A percentile compares a stretch with the other conserved stretches of the same genome.
phyloP scores from a whole-genome alignment of 1,140 invertebrate species.

The Meloidogyne floridensis region DNA sequence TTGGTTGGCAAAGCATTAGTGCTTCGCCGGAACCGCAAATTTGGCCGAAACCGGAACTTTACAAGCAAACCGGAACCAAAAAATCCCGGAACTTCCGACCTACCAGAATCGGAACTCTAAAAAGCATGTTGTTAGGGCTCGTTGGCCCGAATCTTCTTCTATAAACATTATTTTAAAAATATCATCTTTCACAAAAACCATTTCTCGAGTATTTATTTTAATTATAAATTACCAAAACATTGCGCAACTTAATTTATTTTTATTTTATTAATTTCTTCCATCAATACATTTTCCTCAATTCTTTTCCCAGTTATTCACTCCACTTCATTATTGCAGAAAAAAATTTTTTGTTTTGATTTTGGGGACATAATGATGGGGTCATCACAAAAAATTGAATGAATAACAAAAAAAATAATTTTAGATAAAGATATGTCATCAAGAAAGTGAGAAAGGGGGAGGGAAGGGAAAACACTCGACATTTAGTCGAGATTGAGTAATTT shows the following conservation, averaged over 20 bases:
- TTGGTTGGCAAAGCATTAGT: too few species aligned
- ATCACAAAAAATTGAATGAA: background rate
- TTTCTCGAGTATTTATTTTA: too few species aligned
- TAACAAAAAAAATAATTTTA: background rate
- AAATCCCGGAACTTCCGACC: too few species aligned
- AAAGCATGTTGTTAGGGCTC: too few species aligned
- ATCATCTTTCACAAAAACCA: too few species aligned
- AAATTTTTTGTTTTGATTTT: background rate
- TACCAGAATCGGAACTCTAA: too few species aligned
- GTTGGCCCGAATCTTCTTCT: too few species aligned
- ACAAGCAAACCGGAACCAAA: too few species aligned
- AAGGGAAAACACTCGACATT: background rate
- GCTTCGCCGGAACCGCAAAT: too few species aligned
- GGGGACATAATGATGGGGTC: background rate
- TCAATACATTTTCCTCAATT: background rate
- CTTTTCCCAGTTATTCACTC: background rate
- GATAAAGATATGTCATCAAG: background rate
- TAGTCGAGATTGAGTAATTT: background rate
- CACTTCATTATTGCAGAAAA: background rate
- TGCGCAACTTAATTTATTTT: conserved; percentile 2
- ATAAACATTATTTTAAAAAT: too few species aligned
- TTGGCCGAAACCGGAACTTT: too few species aligned
- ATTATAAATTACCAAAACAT: background rate
- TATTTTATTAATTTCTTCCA: background rate
- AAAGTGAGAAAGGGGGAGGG: background rate